Conservation (phyloP, 2,113 vertebrate species). For the Nasalis larvatus region DNA sequence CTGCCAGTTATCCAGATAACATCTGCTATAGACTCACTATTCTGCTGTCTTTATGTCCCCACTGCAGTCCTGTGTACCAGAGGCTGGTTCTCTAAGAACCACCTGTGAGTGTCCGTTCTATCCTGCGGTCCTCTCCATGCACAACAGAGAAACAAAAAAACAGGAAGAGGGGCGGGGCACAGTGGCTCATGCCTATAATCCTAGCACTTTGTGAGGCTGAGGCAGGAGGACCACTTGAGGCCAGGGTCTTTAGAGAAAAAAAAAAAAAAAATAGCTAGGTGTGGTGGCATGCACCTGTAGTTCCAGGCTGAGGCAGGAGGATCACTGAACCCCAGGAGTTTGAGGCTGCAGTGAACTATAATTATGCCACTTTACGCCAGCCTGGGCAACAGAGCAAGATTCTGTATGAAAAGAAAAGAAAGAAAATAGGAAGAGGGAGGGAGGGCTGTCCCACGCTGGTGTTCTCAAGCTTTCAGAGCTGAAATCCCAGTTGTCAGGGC, state of each 20-base stretch:
- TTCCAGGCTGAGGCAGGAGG: no score
- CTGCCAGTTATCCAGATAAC: not conserved
- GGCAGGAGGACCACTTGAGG: no score
- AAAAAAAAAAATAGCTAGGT: no score
- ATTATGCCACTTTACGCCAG: no score
- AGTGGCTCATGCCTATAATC: no score
- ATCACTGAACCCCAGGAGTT: no score
- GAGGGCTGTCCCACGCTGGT: not conserved
- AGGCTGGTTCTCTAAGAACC: not conserved
- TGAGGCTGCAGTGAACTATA: no score
- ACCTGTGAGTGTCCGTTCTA: not conserved
- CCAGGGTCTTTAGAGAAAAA: no score
- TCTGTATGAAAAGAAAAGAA: not conserved
- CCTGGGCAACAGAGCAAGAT: not conserved
- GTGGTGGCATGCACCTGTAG: no score
- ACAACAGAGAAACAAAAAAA: not conserved
- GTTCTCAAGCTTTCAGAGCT: not conserved
- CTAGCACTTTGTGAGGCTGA: no score
- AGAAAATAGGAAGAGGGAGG: not conserved
- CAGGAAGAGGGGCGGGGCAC: rapidly evolving
- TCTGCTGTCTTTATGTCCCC: not conserved
- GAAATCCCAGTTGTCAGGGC: not conserved
- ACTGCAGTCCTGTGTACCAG: not conserved
- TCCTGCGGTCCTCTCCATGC: not conserved
- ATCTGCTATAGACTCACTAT: no score